Evolutionary conservation across 2,113 vertebrate species (phyloP), one percentile per base, ranked within the genome.

Genomic region (Carassius gibelio): DNA sequence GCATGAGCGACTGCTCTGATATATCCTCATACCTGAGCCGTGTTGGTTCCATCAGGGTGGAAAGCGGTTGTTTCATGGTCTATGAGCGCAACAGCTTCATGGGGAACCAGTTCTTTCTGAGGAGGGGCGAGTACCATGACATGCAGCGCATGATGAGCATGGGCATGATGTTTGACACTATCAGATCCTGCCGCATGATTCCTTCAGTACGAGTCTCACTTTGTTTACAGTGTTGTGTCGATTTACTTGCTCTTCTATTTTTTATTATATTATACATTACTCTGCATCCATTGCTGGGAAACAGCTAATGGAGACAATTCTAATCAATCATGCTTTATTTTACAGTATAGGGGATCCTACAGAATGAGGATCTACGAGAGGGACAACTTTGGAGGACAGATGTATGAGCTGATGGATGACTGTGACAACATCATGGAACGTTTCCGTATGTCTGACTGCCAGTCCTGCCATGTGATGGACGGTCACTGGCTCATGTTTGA

Each of bases 21-120:
- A 91, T 94, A 66, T 13, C 93, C 86, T 91, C 94, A 83, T 92
- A 92, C 93, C 90, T 95, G 91, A 93, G 90, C 91, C 91, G 91
- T 68, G 92, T 92, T 42, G 92, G 94, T 10, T 95, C 94, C 88
- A 92, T 91, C 92, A 91, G 91, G 88, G 93, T 95, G 90, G 94
- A 95, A 85, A 94, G 83, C 0, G 93, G 94, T 88, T 94, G 94
- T 89, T 95, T 94, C 93, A 94, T 95, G 93, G 89, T 92, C 79
- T 94, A 94, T 8, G 94, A 94, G 82, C 91, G 93, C 1, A 75
- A 88, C 81, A 92, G 88, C 91, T 94, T 79, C 90, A 91, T 91
- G 92, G 93, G 93, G 0, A 83, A 62, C 26, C 93, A 94, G 92
- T 90, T 89, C 87, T 94, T 93, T 88, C 1, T 94, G 85, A 93